Base-by-base conservation (phyloP, 2,113 vertebrate genomes). In the Theristicus caerulescens region DNA sequence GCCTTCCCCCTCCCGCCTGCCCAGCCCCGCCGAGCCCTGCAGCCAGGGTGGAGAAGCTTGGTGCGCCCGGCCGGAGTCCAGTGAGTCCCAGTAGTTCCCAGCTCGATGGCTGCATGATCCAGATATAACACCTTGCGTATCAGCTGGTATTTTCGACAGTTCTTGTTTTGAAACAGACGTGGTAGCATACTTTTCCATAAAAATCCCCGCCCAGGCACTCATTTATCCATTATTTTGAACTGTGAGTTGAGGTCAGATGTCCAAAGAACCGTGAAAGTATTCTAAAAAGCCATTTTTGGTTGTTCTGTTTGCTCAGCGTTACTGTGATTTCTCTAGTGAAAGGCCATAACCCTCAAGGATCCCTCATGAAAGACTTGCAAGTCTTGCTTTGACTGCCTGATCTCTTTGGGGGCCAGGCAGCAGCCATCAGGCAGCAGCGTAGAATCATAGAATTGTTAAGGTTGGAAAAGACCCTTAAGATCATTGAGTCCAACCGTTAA, bases 11-110 rank as follows among this genome's bases (percentile, higher is more conserved):
- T 29, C 24, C 84, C 13, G 1, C n/a, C 72, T 6, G 16, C 36
- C 34, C 3, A 3, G 2, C 2, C 6, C 24, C 12, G 0, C 2
- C 0, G 20, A 67, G 47, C 27, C 25, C 44, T 6, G 10, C 36
- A 26, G 79, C n/a, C 73, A 3, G 36, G 64, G 13, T 3, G 2
- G 59, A 7, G 17, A n/a, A 36, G 51, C 8, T 24, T 25, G 42
- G 18, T 4, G 34, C 5, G 1, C 8, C 38, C 16, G 2, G 34
- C 52, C 16, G 80, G 27, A 11, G 70, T 3, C 17, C 64, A 9
- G 2, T 2, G 52, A 6, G 6, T 18, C 20, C 74, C 47, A 38
- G 54, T 20, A 59, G 32, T 47, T 80, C 16, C 38, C 44, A 12
- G 62, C 42, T 67, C 3, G 16, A 4, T 16, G 65, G 59, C 24